These are phyloP conservation scores for Synergus laeviventris DNA, from an alignment of 2,888 invertebrate genomes.

Conservation along the genomic window DNA sequence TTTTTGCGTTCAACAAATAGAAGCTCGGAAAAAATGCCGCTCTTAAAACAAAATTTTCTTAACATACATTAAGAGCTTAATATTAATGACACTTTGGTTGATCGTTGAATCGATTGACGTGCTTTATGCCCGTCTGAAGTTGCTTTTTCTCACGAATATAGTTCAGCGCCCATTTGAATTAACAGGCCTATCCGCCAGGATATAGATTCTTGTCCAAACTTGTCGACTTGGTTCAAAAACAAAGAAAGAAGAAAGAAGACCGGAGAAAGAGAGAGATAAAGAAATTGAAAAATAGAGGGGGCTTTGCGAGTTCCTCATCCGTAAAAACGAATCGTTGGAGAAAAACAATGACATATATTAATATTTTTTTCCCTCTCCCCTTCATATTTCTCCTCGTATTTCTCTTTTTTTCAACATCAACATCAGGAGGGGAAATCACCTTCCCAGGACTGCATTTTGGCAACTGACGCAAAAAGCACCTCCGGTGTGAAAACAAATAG, in stretches of 20 bases:
- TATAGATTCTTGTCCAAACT: slow-evolving; percentile 51
- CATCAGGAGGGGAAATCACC: slow-evolving; percentile 41
- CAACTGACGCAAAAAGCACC: not conserved
- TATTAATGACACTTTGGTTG: not conserved
- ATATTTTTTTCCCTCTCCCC: slow-evolving; percentile 43
- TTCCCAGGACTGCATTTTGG: slow-evolving; percentile 36
- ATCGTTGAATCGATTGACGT: not conserved
- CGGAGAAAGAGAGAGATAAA: slow-evolving; percentile 20
- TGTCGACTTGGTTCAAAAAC: slow-evolving; percentile 29
- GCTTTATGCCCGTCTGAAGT: not conserved
- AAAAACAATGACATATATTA: slow-evolving; percentile 61
- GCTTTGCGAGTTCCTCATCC: slow-evolving; percentile 54
- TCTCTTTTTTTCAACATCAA: slow-evolving; percentile 47
- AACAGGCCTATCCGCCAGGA: slow-evolving; percentile 13
- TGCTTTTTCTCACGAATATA: slow-evolving; percentile 24
- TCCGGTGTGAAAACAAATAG: not conserved
- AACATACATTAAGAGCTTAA: not conserved
- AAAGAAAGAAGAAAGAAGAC: slow-evolving; percentile 40
- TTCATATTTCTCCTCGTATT: slow-evolving; percentile 47
- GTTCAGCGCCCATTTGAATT: slow-evolving; percentile 21
- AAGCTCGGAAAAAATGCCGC: too few relatives aligned
- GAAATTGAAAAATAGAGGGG: slow-evolving; percentile 23
- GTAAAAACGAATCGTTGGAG: slow-evolving; percentile 59
- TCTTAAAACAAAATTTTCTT: not conserved
- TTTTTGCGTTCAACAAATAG: too few relatives aligned